These are phyloP conservation scores for Channallabes apus DNA, from an alignment of 2,797 vertebrate genomes.

Conservation along the genomic window DNA sequence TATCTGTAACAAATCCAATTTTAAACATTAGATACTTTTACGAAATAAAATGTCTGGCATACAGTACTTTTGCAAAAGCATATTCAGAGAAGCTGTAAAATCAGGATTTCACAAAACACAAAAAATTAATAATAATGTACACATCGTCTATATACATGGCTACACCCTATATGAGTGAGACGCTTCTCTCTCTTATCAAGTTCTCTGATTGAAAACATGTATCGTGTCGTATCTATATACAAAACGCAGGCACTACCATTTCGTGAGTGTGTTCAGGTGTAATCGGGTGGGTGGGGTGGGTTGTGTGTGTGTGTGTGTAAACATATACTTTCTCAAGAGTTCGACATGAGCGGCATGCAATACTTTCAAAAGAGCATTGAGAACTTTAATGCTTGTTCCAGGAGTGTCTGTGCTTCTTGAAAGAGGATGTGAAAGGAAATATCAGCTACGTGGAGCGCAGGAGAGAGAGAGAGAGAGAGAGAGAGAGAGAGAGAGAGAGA, in stretches of 20 bases:
- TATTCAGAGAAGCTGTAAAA: constrained; percentile 40
- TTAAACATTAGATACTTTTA: constrained; percentile 1
- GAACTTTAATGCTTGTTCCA: constrained; percentile 7
- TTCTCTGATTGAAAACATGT: constrained; percentile 44
- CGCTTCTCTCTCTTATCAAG: constrained; percentile 41
- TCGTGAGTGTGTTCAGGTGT: constrained; percentile 31
- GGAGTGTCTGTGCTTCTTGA: constrained; percentile 48
- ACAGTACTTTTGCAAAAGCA: constrained; percentile 41
- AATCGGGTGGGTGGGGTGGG: neutral
- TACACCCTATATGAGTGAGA: constrained; percentile 49
- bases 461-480: neutral
- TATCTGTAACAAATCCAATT: constrained; percentile 18
- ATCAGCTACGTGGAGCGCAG: constrained; percentile 31
- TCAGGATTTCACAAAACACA: constrained; percentile 40
- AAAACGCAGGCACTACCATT: constrained; percentile 50
- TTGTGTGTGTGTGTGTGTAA: neutral
- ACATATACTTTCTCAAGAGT: constrained; percentile 20
- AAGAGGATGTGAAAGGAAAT: constrained; percentile 21
- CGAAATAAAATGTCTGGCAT: constrained; percentile 30
- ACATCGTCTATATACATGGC: constrained; percentile 47
- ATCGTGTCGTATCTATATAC: constrained; percentile 48
- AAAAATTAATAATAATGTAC: constrained; percentile 46
- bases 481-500: neutral
- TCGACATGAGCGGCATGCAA: constrained; percentile 49
- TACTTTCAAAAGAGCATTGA: constrained; percentile 19